Percentiles rank a stretch among this genome's conserved stretches.
phyloP scores from a whole-genome alignment of 2,797 vertebrate species.

The Sandelia bainsii region DNA sequence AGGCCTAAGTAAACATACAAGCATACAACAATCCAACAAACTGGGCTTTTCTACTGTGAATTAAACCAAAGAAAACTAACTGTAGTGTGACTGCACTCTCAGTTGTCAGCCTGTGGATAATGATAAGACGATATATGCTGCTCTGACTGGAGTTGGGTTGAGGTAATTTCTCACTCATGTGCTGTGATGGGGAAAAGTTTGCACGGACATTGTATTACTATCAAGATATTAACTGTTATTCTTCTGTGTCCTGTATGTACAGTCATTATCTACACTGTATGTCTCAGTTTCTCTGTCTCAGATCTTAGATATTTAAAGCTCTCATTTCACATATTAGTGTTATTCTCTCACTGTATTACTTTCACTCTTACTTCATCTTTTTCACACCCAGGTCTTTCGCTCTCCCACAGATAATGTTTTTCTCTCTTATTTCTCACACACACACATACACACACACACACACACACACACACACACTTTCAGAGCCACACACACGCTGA shows the following conservation, averaged over 20 bases:
- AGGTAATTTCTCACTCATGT: too few species aligned
- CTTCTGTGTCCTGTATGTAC: not conserved
- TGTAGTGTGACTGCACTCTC: not conserved
- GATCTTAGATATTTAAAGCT: conserved; percentile 15
- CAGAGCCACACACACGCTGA: conserved; percentile 48
- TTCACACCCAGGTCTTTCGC: conserved; percentile 24
- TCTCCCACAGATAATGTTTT: conserved; percentile 13
- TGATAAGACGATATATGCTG: too few species aligned
- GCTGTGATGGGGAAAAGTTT: too few species aligned
- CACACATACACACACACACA: conserved; percentile 8
- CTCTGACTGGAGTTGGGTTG: too few species aligned
- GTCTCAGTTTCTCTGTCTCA: conserved; percentile 2
- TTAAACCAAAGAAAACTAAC: not conserved
- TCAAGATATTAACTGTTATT: not conserved
- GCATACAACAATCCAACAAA: not conserved
- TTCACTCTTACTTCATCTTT: conserved; percentile 46
- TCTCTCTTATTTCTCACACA: not conserved
- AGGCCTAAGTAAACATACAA: conserved; percentile 8
- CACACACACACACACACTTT: conserved; percentile 41
- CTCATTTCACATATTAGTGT: conserved; percentile 35
- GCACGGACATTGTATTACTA: too few species aligned
- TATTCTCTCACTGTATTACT: conserved; percentile 24
- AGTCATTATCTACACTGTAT: not conserved
- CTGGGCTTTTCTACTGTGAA: not conserved
- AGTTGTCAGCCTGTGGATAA: too few species aligned